Evolutionary conservation across 2,797 vertebrate species (phyloP).

Genomic region (Acipenser ruthenus): DNA sequence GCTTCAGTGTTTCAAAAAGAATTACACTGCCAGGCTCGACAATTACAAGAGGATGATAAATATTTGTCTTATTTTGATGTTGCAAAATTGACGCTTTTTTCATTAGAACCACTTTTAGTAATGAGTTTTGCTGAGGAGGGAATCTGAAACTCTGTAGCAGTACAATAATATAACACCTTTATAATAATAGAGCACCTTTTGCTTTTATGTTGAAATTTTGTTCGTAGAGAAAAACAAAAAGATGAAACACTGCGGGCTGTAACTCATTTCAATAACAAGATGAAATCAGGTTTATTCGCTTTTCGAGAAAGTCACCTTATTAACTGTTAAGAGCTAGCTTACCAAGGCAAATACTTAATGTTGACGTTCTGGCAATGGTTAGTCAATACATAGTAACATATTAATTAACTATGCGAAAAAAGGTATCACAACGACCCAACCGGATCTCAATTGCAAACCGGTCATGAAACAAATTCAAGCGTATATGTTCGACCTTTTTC

Average conservation of each 20-base stretch:
- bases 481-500: no score
- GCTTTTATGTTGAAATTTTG: constrained; percentile 6
- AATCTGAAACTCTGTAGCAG: not conserved
- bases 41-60: constrained; percentile 17
- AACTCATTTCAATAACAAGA: constrained; percentile 5
- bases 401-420: no score
- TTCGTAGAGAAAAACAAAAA: not conserved
- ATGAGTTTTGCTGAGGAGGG: constrained; percentile 7
- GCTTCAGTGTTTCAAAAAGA: constrained; percentile 18
- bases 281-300: no score
- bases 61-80: constrained; percentile 22
- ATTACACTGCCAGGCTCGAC: constrained; percentile 14
- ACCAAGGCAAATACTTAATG: no score
- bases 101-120: constrained; percentile 16
- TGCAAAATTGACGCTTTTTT: constrained; percentile 14
- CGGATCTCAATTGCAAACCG: no score
- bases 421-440: no score
- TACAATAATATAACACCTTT: no score
- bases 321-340: no score
- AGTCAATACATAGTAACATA: no score
- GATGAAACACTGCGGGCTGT: not conserved
- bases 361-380: no score
- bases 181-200: constrained; percentile 1
- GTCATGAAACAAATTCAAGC: no score
- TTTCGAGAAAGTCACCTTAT: no score